A percentile compares a stretch with the other conserved stretches of the same genome.
Evolutionary conservation across 2,797 vertebrate genomes (phyloP).

Genomic region (Hippopotamyrus pictus): DNA sequence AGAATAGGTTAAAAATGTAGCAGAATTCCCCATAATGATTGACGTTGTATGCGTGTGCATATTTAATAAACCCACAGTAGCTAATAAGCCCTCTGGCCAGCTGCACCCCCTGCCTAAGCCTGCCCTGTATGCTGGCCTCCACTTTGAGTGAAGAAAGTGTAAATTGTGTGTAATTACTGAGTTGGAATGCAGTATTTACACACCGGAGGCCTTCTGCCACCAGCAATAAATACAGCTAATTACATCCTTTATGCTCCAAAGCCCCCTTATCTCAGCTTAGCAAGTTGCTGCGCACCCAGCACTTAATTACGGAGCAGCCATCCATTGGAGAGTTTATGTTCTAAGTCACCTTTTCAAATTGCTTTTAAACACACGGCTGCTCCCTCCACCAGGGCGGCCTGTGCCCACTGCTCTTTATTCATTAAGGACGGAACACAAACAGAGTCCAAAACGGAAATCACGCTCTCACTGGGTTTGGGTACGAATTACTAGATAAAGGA

Average conservation of each 20-base stretch:
- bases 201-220: constrained; percentile 40
- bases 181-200: constrained; percentile 50
- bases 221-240: constrained; percentile 63
- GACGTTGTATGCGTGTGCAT: not conserved
- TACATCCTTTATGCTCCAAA: constrained; percentile 56
- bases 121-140: not conserved
- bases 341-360: constrained; percentile 45
- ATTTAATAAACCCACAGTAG: not conserved
- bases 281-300: constrained; percentile 60
- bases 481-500: not conserved
- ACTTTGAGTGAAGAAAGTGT: constrained; percentile 39
- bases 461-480: not conserved
- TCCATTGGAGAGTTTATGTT: constrained; percentile 47
- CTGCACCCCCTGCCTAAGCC: constrained; percentile 22
- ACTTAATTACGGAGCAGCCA: constrained; percentile 59
- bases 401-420: constrained; percentile 18
- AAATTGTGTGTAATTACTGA: constrained; percentile 45
- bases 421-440: not conserved
- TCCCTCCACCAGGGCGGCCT: constrained; percentile 34
- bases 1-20: not conserved
- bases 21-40: not conserved
- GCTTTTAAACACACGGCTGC: constrained; percentile 44
- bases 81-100: constrained; percentile 21
- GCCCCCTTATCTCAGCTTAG: constrained; percentile 64
- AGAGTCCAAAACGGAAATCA: not conserved